Evolutionary conservation across 2,113 vertebrate genomes (phyloP).

Genomic region (Hypocryptadius cinnamomeus): DNA sequence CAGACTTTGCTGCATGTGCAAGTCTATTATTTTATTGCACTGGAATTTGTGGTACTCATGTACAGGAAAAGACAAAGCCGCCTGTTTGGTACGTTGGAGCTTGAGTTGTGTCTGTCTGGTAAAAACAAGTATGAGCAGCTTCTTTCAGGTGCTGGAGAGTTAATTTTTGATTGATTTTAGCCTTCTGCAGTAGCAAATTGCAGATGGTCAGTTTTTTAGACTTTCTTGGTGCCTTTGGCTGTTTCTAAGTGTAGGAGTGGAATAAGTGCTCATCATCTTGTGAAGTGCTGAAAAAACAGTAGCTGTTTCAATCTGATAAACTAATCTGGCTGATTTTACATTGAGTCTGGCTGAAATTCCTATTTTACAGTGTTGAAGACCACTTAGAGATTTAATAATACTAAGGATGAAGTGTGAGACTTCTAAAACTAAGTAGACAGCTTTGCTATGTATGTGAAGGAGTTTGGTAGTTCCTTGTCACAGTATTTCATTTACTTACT

Average conservation of each 20-base stretch:
- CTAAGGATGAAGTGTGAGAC: background rate
- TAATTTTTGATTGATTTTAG: background rate
- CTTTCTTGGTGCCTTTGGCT: background rate
- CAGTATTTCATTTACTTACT: background rate
- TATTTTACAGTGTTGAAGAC: rapidly evolving
- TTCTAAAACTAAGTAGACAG: background rate
- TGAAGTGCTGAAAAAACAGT: background rate
- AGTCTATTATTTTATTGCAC: background rate
- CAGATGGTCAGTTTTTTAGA: background rate
- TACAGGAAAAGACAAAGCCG: background rate
- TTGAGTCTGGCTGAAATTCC: background rate
- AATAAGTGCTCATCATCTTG: background rate
- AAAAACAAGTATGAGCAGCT: background rate
- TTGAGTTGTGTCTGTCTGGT: background rate
- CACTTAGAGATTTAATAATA: background rate
- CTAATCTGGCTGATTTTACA: background rate
- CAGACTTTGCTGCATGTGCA: background rate
- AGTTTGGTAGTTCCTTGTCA: background rate
- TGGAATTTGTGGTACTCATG: background rate
- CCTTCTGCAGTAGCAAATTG: background rate
- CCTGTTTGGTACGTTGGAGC: background rate
- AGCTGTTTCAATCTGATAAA: background rate
- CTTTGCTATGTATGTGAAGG: background rate
- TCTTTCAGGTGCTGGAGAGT: background rate
- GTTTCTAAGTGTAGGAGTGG: background rate